Conservation (phyloP, 1,140 invertebrate genomes). For the Drosophila nigromelanica region DNA sequence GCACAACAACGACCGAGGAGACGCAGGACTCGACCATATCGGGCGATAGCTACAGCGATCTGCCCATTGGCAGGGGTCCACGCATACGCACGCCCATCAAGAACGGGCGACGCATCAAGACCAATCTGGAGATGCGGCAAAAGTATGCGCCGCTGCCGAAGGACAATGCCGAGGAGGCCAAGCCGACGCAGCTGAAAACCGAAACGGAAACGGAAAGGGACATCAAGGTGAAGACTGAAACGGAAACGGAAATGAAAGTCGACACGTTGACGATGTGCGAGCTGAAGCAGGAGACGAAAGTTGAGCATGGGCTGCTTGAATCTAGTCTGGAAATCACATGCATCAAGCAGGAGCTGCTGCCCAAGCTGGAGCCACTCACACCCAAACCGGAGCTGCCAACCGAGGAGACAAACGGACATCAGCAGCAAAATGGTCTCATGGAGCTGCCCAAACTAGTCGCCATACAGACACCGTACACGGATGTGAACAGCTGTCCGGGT, state of each 20-base stretch:
- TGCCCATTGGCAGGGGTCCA: constrained; percentile 74
- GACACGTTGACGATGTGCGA: constrained; percentile 20
- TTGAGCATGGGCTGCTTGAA: constrained; percentile 39
- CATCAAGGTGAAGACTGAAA: constrained; percentile 70
- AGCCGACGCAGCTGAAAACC: constrained; percentile 13
- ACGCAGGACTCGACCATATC: constrained; percentile 77
- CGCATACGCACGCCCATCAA: constrained; percentile 77
- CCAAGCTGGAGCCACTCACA: constrained; percentile 54
- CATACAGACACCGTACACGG: constrained; percentile 51
- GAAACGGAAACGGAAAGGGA: constrained; percentile 12
- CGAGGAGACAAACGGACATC: constrained; percentile 36
- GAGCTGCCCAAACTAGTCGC: constrained; percentile 71
- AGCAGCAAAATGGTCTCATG: constrained; percentile 9
- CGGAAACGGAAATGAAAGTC: neutral
- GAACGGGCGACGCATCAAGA: constrained; percentile 67
- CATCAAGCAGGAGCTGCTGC: constrained; percentile 42
- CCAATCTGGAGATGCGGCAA: constrained; percentile 70
- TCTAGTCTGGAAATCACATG: constrained; percentile 14
- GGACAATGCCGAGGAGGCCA: constrained; percentile 31
- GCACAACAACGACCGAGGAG: constrained; percentile 73
- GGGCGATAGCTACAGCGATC: constrained; percentile 66
- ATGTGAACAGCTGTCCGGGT: constrained; percentile 18
- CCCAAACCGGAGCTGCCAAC: constrained; percentile 42
- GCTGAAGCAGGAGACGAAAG: constrained; percentile 43
- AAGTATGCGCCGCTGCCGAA: constrained; percentile 42